phyloP scores from a whole-genome alignment of 2,888 invertebrate species.

The Limenitis camilla region DNA sequence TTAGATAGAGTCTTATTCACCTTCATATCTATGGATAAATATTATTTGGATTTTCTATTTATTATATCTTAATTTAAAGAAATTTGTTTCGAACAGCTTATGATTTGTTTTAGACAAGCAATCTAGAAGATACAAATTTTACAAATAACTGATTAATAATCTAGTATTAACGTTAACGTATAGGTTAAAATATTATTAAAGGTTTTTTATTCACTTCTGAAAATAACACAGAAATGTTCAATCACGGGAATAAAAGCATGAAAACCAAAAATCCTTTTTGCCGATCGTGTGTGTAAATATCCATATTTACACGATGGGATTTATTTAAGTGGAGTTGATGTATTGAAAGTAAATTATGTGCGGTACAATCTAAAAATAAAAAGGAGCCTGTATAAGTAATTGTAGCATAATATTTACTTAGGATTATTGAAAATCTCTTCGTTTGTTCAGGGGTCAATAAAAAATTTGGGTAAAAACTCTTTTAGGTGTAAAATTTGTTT shows the following conservation, averaged over 20 bases:
- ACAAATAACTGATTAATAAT: no score
- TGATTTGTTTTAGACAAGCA: no score
- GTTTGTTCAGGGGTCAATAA: no score
- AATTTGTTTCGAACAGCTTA: no score
- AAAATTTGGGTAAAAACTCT: no score
- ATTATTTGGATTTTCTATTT: no score
- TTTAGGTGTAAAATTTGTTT: no score
- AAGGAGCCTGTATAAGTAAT: background rate
- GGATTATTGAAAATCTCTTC: background rate
- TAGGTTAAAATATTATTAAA: no score
- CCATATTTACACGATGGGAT: background rate
- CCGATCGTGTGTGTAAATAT: slow-evolving; percentile 2
- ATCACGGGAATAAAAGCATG: slow-evolving; percentile 1
- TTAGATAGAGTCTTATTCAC: background rate
- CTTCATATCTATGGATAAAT: no score
- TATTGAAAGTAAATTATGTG: slow-evolving; percentile 1
- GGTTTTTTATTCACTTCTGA: background rate
- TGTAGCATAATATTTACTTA: background rate
- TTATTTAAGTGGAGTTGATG: slow-evolving; percentile 4
- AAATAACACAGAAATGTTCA: background rate
- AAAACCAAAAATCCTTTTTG: slow-evolving; percentile 1
- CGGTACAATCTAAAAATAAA: background rate
- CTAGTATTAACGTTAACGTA: no score
- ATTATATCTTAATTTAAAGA: no score
- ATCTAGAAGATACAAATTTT: no score